Conservation (phyloP, 2,113 vertebrate species). For the Tylochromis polylepis region DNA sequence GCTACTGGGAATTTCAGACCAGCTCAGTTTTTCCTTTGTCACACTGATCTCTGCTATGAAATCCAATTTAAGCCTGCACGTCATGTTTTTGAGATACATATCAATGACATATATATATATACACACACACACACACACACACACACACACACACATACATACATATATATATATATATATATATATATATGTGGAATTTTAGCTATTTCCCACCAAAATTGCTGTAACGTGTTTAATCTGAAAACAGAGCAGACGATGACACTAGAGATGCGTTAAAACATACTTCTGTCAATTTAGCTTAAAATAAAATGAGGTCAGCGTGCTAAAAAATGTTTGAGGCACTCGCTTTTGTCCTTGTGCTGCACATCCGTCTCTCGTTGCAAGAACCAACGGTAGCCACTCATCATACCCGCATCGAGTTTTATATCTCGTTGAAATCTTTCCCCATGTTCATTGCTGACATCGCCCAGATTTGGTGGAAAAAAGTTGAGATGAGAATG, state of each 20-base stretch:
- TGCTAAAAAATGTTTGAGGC: not conserved
- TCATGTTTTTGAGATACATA: not conserved
- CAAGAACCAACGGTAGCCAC: fast-evolving
- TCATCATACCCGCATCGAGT: not conserved
- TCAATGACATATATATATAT: too few relatives aligned
- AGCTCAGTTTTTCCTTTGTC: not conserved
- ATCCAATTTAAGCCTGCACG: not conserved
- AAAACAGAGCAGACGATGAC: not conserved
- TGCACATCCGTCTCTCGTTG: not conserved
- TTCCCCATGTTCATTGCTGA: fast-evolving
- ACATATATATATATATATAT: too few relatives aligned
- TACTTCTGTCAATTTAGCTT: not conserved
- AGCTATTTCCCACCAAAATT: not conserved
- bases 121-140: too few relatives aligned
- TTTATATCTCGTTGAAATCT: not conserved
- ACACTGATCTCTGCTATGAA: not conserved
- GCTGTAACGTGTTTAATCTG: not conserved
- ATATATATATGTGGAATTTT: too few relatives aligned
- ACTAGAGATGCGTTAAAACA: not conserved
- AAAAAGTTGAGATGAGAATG: not conserved
- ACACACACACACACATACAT: too few relatives aligned
- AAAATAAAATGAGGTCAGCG: not conserved
- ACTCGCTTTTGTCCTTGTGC: not conserved
- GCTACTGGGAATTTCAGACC: not conserved
- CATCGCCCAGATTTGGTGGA: not conserved